Evolutionary conservation across 2,797 vertebrate species (phyloP), one percentile per base, ranked within the genome.

Genomic region (Enteromius afrohamiltoni): DNA sequence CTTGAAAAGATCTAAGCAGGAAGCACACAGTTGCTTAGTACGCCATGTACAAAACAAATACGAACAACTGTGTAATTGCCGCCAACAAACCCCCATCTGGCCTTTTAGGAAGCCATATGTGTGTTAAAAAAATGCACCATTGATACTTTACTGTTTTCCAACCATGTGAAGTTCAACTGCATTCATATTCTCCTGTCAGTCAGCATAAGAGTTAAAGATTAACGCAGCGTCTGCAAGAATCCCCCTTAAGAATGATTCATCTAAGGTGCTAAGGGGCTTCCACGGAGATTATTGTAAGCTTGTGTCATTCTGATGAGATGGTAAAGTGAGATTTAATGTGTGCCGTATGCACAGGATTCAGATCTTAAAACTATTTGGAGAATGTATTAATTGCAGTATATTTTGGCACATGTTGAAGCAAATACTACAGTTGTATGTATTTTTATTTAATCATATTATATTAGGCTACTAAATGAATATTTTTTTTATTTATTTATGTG

Each of bases 41-140:
- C 73, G 13, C 79, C 67, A 88, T 87, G 89, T 93, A 94, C 90
- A 92, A 91, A 93, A 90, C 92, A 94, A 94, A 95, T 92, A 95
- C 88, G 85, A 90, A 91, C 91, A 89, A 93, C 82, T 86, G 91
- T 90, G 87, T 86, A 69, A 55, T 83, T 89, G 89, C 91, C 90
- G 92, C 90, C 87, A 74, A 90, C 89, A 89, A 88, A 87, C 84
- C 67, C 85, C 94, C 95, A 95, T 95, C 93, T 95, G 94, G 91
- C 92, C 88, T 83, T 83, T 62, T 34, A 62, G 37, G 77, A 71
- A 65, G 47, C 55, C 83, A 69, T 47, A 49, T 82, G 87, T 75
- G 69, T 29, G 16, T 85, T 84, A 77, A 79, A 82, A 42, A 34
- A 14, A 14, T 45, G 3, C 11, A 17, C 45, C 53, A 79, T 77